These are phyloP conservation scores for Pseudomyrmex sp. DNA, from an alignment of 1,140 invertebrate species.

Conservation along the genomic window DNA sequence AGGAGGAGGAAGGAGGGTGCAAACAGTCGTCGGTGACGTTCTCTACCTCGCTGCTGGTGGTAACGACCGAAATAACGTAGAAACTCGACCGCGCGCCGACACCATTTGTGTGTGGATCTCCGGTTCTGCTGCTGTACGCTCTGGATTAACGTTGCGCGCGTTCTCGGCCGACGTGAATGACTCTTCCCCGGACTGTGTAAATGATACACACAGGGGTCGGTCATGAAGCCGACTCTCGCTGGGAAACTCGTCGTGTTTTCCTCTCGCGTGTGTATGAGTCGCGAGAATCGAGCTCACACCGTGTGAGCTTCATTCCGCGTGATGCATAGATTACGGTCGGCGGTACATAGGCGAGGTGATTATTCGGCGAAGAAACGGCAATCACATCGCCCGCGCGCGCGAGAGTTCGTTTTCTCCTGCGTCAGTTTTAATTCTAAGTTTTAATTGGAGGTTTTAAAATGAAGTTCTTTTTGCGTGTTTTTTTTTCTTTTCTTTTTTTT, in stretches of 20 bases:
- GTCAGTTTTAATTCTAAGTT: conserved; percentile 50
- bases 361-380: conserved; percentile 18
- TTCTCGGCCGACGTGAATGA: conserved; percentile 69
- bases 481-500: conserved; percentile 49
- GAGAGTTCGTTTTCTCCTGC: not conserved
- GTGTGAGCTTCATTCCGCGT: not conserved
- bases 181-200: conserved; percentile 51
- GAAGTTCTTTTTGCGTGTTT: conserved; percentile 36
- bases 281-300: conserved; percentile 24
- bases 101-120: conserved; percentile 43
- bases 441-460: conserved; percentile 40
- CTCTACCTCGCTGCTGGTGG: conserved; percentile 29
- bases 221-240: conserved; percentile 16
- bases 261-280: conserved; percentile 1
- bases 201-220: conserved; percentile 34
- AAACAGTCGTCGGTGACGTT: conserved; percentile 54
- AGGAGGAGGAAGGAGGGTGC: not conserved
- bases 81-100: conserved; percentile 53
- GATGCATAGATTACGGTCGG: not conserved
- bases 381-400: not conserved
- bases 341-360: conserved; percentile 11
- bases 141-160: conserved; percentile 59
- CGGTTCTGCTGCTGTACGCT: conserved; percentile 30
- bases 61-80: conserved; percentile 74
- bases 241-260: conserved; percentile 25